Conservation (phyloP, 2,888 invertebrate genomes). For the Flexamia atlantica region DNA sequence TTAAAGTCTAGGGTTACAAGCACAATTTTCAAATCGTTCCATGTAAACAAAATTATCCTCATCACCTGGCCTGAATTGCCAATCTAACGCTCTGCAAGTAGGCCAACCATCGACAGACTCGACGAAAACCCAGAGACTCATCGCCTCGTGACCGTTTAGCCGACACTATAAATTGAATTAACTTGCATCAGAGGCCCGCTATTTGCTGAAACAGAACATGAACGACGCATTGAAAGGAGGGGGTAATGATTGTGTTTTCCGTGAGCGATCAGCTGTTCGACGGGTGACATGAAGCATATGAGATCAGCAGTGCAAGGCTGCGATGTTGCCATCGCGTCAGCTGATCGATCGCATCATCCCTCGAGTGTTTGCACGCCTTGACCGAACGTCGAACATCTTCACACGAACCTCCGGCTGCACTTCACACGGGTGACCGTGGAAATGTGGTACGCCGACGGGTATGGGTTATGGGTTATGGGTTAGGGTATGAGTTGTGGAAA, state of each 20-base stretch:
- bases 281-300: slow-evolving; percentile 32
- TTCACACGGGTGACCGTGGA: no score
- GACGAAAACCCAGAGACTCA: neutral
- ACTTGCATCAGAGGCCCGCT: slow-evolving; percentile 16
- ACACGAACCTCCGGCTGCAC: neutral
- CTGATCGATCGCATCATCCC: neutral
- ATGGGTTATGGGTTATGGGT: no score
- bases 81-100: neutral
- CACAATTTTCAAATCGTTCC: no score
- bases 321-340: slow-evolving; percentile 33
- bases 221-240: slow-evolving; percentile 10
- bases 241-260: slow-evolving; percentile 30
- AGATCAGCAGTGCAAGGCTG: slow-evolving; percentile 33
- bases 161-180: slow-evolving; percentile 28
- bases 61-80: neutral
- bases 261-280: slow-evolving; percentile 26
- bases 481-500: no score
- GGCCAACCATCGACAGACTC: neutral
- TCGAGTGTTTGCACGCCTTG: neutral
- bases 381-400: neutral
- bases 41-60: neutral
- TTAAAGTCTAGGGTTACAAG: no score
- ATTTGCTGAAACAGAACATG: slow-evolving; percentile 32
- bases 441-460: no score
- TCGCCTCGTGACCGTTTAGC: slow-evolving; percentile 22